Evolutionary conservation across 1,140 invertebrate genomes (phyloP).

Genomic region (Drosophila sulfurigaster): DNA sequence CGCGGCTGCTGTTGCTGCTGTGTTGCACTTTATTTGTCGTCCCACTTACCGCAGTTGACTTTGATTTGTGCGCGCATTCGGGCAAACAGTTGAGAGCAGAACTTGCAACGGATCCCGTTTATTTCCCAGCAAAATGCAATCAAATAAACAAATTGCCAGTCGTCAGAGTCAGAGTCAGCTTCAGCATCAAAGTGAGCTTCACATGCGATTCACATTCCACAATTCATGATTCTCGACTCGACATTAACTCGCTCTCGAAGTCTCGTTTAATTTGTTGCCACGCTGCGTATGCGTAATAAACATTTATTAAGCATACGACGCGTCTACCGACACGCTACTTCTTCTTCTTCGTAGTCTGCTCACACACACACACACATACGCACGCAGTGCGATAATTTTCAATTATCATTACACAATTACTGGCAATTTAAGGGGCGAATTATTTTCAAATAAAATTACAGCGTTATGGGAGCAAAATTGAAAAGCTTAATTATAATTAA

Average conservation of each 20-base stretch:
- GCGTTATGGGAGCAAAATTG: constrained; percentile 4
- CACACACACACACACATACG: neutral
- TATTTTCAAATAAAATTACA: constrained; percentile 19
- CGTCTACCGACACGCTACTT: neutral
- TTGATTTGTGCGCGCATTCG: constrained; percentile 54
- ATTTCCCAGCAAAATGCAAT: constrained; percentile 43
- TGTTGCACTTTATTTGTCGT: constrained; percentile 55
- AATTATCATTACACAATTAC: constrained; percentile 24
- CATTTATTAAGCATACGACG: constrained; percentile 37
- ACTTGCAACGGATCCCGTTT: neutral
- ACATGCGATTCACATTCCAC: neutral
- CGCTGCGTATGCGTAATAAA: constrained; percentile 50
- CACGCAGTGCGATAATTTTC: constrained; percentile 9
- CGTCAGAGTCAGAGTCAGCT: constrained; percentile 30
- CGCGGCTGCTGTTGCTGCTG: constrained; percentile 3
- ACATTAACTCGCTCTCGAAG: constrained; percentile 29
- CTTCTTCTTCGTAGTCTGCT: neutral
- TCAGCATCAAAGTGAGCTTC: neutral
- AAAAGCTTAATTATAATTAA: constrained; percentile 12
- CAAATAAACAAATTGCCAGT: constrained; percentile 61
- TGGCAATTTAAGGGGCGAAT: constrained; percentile 15
- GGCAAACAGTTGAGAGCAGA: constrained; percentile 30
- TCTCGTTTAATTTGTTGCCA: constrained; percentile 52
- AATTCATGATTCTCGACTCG: constrained; percentile 1
- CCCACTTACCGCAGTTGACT: constrained; percentile 57